phyloP scores from a whole-genome alignment of 2,113 vertebrate species.

The Butorides virescens region DNA sequence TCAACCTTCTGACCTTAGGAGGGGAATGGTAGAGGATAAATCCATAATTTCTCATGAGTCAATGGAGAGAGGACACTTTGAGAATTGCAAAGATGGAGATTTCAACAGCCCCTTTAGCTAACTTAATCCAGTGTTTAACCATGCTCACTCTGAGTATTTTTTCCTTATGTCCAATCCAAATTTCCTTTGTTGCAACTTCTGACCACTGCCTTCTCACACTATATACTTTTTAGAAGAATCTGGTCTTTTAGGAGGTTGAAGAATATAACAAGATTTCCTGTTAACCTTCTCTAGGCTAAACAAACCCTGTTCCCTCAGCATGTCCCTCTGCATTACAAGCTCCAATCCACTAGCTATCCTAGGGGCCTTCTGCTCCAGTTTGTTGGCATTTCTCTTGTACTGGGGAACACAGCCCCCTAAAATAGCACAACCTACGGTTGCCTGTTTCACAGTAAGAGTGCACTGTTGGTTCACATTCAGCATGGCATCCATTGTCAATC shows the following conservation, averaged over 20 bases:
- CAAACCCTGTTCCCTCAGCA: neutral
- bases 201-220: neutral
- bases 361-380: neutral
- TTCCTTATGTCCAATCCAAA: neutral
- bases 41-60: neutral
- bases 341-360: neutral
- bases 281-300: neutral
- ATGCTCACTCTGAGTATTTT: neutral
- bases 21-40: neutral
- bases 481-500: neutral
- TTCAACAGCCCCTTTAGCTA: neutral
- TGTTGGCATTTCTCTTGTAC: neutral
- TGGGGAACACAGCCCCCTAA: neutral
- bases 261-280: neutral
- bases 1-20: neutral
- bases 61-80: neutral
- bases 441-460: neutral
- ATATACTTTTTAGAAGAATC: neutral
- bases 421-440: rapidly evolving
- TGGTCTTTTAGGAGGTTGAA: neutral
- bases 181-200: neutral
- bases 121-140: neutral
- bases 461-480: neutral
- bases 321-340: neutral
- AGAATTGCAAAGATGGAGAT: neutral